Conservation (phyloP, 2,888 invertebrate genomes). For the Caenorhabditis doughertyi region DNA sequence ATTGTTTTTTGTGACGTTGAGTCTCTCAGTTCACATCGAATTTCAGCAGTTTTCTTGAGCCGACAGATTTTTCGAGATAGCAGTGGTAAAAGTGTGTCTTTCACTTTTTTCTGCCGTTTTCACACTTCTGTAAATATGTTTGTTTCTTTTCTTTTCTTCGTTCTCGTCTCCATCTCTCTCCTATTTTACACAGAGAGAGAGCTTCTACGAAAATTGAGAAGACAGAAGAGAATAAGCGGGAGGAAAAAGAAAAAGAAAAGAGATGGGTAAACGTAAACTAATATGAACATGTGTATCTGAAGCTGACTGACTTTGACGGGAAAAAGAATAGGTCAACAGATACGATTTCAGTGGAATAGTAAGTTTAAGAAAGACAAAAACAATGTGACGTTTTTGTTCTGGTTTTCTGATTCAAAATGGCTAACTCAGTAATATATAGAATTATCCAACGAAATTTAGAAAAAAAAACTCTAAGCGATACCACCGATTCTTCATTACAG, state of each 20-base stretch:
- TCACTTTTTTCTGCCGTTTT: conserved; percentile 7
- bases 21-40: conserved; percentile 45
- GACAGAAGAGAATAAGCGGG: conserved; percentile 19
- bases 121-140: conserved; percentile 58
- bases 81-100: conserved; percentile 16
- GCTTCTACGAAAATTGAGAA: conserved; percentile 58
- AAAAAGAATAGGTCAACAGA: conserved; percentile 1
- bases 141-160: conserved; percentile 29
- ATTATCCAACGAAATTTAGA: no score
- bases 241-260: background rate
- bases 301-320: conserved; percentile 24
- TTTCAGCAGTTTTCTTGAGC: conserved; percentile 23
- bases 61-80: conserved; percentile 4
- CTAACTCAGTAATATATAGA: background rate
- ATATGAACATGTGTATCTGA: conserved; percentile 48
- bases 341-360: conserved; percentile 7
- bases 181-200: background rate
- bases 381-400: conserved; percentile 3
- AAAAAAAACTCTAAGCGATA: no score
- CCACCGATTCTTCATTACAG: no score
- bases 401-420: background rate
- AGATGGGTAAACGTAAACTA: conserved; percentile 55
- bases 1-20: background rate
- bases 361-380: background rate
- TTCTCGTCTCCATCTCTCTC: conserved; percentile 10